These are phyloP conservation scores for Leptinotarsa juncta DNA, from an alignment of 2,888 invertebrate genomes.

Conservation along the genomic window DNA sequence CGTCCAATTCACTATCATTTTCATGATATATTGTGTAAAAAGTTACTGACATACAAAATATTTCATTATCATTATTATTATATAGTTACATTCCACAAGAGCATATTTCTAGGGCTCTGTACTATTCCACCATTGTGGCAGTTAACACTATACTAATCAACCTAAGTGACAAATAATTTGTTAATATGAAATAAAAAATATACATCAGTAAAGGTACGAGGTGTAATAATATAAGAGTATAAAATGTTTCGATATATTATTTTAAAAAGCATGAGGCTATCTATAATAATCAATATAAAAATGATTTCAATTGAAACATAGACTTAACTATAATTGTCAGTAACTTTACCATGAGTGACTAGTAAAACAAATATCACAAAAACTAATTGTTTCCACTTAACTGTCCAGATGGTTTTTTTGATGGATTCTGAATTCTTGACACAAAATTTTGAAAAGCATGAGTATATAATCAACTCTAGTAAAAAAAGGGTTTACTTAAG, in stretches of 20 bases:
- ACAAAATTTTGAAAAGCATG: neutral
- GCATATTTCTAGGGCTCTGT: conserved; percentile 43
- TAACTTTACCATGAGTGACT: conserved; percentile 43
- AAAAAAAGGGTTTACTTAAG: neutral
- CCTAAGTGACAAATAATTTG: neutral
- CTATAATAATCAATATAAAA: neutral
- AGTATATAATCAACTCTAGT: neutral
- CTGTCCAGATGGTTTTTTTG: neutral
- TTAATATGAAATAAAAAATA: neutral
- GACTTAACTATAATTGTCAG: conserved; percentile 23
- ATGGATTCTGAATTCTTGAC: neutral
- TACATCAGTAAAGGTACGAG: neutral
- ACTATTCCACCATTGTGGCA: neutral
- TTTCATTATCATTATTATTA: conserved; percentile 44
- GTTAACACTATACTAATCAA: conserved; percentile 3
- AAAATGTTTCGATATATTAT: conserved; percentile 1
- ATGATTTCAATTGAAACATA: neutral
- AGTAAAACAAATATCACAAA: conserved; percentile 46
- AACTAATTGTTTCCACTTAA: conserved; percentile 33
- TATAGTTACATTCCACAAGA: conserved; percentile 51
- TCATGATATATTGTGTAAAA: conserved; percentile 40
- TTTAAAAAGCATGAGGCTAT: conserved; percentile 3
- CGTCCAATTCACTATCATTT: conserved; percentile 38
- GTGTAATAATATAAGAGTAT: neutral
- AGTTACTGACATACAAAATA: conserved; percentile 47